Base-by-base conservation (phyloP, 2,888 invertebrate species). In the Conus canariensis region DNA sequence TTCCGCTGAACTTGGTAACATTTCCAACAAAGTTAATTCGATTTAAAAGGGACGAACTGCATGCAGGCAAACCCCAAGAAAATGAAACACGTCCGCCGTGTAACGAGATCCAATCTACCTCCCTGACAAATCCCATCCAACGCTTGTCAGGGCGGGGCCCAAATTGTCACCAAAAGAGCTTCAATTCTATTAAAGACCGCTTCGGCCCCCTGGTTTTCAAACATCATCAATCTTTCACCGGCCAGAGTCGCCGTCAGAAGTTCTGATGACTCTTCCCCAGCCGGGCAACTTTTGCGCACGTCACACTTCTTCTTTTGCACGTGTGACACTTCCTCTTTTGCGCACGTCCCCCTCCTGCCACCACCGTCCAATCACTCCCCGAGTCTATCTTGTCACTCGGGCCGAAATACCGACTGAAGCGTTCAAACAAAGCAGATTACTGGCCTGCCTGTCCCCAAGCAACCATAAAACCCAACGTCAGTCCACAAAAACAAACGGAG, bases 381-480 rank as follows among this genome's bases (percentile, higher is more conserved):
- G 64, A 87, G 74, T 74, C 87, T 87, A 87, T 87, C 74, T 87
- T 87, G 87, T 87, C 87, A 87, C 87, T 14, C 5, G 74, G 87
- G 45, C 87, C 87, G 70, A 87, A 88, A 77, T 58, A 74, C 22
- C 87, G 87, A 74, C 56, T 74, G 74, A 58, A 82, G 83, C 82
- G 60, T 83, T 89, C n/a, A 74, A 58, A 89, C 89, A 89, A 85
- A 85, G 85, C 70, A 59, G 64, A 89, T 85, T 89, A 89, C 70
- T 59, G 89, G 67, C 60, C 60, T 45, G 12, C 19, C 59, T 22
- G 25, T 70, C 64, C 89, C 89, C 77, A 70, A 85, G 74, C 82
- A n/a, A 70, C 89, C 25, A 25, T 60, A 85, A 67, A 87, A 64
- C 70, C 70, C 58, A 70, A 58, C 74, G 80, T 80, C 60, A 64